phyloP scores from a whole-genome alignment of 2,797 vertebrate genomes.

The Phrynocephalus guinanensis region DNA sequence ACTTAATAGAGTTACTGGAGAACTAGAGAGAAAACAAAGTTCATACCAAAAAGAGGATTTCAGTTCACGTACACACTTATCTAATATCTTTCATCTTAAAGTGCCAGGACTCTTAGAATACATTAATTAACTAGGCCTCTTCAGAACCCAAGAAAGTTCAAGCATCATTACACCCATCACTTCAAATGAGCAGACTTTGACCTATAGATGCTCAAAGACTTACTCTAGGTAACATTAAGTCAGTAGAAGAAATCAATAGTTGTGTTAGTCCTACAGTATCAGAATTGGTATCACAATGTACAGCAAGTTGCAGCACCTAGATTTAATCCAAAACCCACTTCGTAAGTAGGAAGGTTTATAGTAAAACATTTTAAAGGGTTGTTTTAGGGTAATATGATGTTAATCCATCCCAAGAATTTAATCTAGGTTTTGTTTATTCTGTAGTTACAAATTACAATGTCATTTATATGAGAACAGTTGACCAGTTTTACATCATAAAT shows the following conservation, averaged over 20 bases:
- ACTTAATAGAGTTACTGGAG: background rate
- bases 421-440: background rate
- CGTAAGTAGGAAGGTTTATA: background rate
- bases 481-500: background rate
- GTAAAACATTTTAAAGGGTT: conserved; percentile 2
- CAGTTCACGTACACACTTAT: background rate
- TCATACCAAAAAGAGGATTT: background rate
- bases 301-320: background rate
- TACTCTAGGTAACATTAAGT: conserved; percentile 45
- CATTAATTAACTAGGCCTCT: conserved; percentile 52
- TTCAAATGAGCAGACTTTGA: conserved; percentile 40
- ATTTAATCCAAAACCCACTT: background rate
- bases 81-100: conserved; percentile 25
- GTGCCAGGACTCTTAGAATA: conserved; percentile 56
- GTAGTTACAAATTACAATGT: conserved; percentile 14
- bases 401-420: background rate
- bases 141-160: conserved; percentile 29
- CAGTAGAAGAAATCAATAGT: conserved; percentile 28
- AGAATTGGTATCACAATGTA: background rate
- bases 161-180: conserved; percentile 36
- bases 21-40: background rate
- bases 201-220: conserved; percentile 30
- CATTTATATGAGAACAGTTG: background rate
- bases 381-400: background rate
- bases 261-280: conserved; percentile 42